These are phyloP conservation scores for Calidris pygmaea DNA, from an alignment of 2,113 vertebrate species.

Conservation along the genomic window DNA sequence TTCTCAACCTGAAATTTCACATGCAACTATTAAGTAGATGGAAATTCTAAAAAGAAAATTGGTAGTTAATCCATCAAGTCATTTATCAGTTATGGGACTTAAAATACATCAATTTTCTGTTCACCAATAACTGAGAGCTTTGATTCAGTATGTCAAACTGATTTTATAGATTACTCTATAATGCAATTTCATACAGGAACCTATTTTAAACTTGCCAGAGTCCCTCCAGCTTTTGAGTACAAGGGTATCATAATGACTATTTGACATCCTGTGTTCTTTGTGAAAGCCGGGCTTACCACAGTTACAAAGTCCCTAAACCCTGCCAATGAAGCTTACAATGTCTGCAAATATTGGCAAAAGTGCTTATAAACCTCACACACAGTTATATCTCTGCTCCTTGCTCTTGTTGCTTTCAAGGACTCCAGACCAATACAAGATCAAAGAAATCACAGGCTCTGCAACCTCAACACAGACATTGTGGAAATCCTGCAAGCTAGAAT, in stretches of 20 bases:
- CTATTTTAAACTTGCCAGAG: constrained; percentile 19
- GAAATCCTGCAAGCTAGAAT: constrained; percentile 9
- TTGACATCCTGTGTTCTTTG: constrained; percentile 20
- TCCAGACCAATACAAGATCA: constrained; percentile 13
- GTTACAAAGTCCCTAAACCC: constrained; percentile 33
- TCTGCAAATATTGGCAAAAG: constrained; percentile 51
- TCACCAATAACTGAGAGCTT: constrained; percentile 13
- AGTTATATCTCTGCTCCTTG: not conserved
- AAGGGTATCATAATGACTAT: not conserved
- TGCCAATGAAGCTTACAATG: constrained; percentile 3
- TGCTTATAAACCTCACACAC: constrained; percentile 17
- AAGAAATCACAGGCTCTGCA: constrained; percentile 16
- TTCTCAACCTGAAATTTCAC: not conserved
- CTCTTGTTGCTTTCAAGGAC: constrained; percentile 27
- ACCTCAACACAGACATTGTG: not conserved
- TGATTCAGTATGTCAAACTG: constrained; percentile 26
- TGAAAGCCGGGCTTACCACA: constrained; percentile 1
- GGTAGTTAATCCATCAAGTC: constrained; percentile 9
- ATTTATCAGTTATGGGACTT: not conserved
- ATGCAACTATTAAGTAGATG: not conserved
- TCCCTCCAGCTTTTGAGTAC: not conserved
- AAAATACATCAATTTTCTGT: constrained; percentile 17
- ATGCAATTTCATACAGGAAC: not conserved
- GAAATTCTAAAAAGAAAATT: constrained; percentile 11
- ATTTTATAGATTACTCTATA: constrained; percentile 38